These are phyloP conservation scores for Myocastor coypus DNA, from an alignment of 2,113 vertebrate genomes.

Conservation along the genomic window DNA sequence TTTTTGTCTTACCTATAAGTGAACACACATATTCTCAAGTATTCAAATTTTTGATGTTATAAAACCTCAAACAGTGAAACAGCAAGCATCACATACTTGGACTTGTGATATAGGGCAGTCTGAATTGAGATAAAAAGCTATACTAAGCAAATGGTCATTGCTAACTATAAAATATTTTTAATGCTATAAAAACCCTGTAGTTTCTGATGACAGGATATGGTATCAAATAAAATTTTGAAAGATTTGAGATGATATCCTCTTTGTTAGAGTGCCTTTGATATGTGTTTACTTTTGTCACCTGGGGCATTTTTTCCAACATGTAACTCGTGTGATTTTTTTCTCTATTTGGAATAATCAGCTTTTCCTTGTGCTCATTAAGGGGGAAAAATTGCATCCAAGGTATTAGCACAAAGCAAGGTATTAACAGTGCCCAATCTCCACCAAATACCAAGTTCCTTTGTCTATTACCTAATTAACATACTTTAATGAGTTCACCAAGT, in stretches of 20 bases:
- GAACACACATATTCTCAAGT: slow-evolving; percentile 5
- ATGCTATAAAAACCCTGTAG: slow-evolving; percentile 73
- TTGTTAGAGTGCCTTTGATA: slow-evolving; percentile 85
- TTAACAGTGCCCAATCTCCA: slow-evolving; percentile 87
- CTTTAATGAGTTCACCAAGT: slow-evolving; percentile 87
- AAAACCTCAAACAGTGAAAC: slow-evolving; percentile 14
- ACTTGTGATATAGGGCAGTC: background rate
- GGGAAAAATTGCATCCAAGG: slow-evolving; percentile 84
- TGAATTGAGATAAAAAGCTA: slow-evolving; percentile 52
- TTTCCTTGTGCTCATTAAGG: slow-evolving; percentile 88
- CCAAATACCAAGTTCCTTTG: slow-evolving; percentile 86
- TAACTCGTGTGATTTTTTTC: slow-evolving; percentile 84
- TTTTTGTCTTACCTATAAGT: slow-evolving; percentile 12
- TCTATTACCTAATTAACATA: slow-evolving; percentile 88
- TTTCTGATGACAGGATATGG: slow-evolving; percentile 71
- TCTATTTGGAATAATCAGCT: slow-evolving; percentile 89
- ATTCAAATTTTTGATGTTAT: slow-evolving; percentile 34
- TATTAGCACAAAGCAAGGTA: slow-evolving; percentile 88
- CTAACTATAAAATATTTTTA: slow-evolving; percentile 72
- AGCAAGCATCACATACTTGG: slow-evolving; percentile 19
- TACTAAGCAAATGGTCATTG: slow-evolving; percentile 49
- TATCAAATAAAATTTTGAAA: slow-evolving; percentile 73
- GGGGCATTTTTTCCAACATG: slow-evolving; percentile 87
- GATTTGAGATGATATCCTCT: slow-evolving; percentile 84
- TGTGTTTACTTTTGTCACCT: slow-evolving; percentile 87